These are phyloP conservation scores for Archocentrus centrarchus DNA, from an alignment of 2,113 vertebrate genomes.

Conservation along the genomic window DNA sequence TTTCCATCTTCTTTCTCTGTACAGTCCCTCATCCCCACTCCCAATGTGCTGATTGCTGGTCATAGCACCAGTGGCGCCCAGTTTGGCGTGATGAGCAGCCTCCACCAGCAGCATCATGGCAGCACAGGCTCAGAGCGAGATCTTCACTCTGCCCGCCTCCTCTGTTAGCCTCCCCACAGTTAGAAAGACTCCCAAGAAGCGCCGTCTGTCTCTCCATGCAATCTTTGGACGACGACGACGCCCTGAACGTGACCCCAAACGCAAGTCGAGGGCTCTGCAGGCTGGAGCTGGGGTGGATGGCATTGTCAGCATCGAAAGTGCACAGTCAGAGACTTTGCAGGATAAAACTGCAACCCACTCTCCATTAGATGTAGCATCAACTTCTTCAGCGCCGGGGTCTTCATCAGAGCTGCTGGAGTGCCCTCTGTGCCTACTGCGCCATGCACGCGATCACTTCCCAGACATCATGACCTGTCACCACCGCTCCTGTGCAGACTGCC, in stretches of 20 bases:
- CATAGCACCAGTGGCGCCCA: constrained; percentile 6
- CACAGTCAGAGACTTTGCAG: constrained; percentile 87
- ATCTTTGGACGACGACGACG: constrained; percentile 88
- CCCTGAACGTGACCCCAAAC: constrained; percentile 84
- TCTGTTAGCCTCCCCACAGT: constrained; percentile 93
- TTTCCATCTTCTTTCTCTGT: constrained; percentile 10
- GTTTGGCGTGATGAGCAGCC: constrained; percentile 86
- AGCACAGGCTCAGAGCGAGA: constrained; percentile 94
- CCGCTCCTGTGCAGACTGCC: constrained; percentile 96
- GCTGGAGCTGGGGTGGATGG: constrained; percentile 80
- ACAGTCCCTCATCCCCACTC: neutral
- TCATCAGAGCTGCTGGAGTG: constrained; percentile 91
- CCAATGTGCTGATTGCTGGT: constrained; percentile 44
- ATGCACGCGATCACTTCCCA: constrained; percentile 92
- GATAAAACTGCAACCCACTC: constrained; percentile 69
- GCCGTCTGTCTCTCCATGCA: constrained; percentile 91
- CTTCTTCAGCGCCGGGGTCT: constrained; percentile 44
- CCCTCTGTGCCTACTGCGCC: constrained; percentile 93
- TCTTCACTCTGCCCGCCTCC: constrained; percentile 92
- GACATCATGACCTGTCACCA: constrained; percentile 99
- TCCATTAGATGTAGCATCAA: constrained; percentile 74
- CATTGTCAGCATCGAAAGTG: constrained; percentile 88
- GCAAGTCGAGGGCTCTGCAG: constrained; percentile 86
- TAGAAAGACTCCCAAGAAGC: constrained; percentile 95
- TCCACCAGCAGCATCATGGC: constrained; percentile 83